These are phyloP conservation scores for Oreohelix idahoensis DNA, from an alignment of 1,140 invertebrate species.

Conservation along the genomic window DNA sequence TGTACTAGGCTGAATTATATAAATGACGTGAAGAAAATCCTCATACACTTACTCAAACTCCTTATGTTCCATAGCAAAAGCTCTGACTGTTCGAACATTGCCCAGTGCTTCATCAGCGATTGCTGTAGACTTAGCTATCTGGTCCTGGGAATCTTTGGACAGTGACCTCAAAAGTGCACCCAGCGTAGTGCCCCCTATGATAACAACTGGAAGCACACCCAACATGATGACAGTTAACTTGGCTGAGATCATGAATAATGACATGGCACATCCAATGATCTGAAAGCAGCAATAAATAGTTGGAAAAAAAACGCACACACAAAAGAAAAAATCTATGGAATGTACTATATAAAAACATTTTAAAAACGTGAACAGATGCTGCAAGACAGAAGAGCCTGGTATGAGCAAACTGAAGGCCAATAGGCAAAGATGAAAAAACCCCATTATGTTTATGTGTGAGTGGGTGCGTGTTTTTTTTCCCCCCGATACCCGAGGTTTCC, in stretches of 20 bases:
- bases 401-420: too few species aligned
- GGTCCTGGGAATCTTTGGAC: slow-evolving; percentile 84
- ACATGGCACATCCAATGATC: slow-evolving; percentile 84
- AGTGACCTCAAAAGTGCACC: slow-evolving; percentile 82
- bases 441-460: too few species aligned
- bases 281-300: slow-evolving; percentile 56
- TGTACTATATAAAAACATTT: too few species aligned
- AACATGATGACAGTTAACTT: slow-evolving; percentile 88
- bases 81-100: slow-evolving; percentile 91
- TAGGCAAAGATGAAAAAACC: too few species aligned
- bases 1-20: too few species aligned
- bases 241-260: slow-evolving; percentile 88
- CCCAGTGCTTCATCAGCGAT: slow-evolving; percentile 93
- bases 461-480: too few species aligned
- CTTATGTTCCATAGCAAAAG: slow-evolving; percentile 92
- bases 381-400: too few species aligned
- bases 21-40: too few species aligned
- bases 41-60: slow-evolving; percentile 82
- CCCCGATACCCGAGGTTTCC: too few species aligned
- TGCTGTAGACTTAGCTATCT: slow-evolving; percentile 87
- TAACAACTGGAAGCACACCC: slow-evolving; percentile 86
- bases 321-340: too few species aligned
- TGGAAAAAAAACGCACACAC: too few species aligned
- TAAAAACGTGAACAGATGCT: not conserved
- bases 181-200: slow-evolving; percentile 83